Base-by-base conservation (phyloP, 2,113 vertebrate genomes). In the Dolichotis patagonum region DNA sequence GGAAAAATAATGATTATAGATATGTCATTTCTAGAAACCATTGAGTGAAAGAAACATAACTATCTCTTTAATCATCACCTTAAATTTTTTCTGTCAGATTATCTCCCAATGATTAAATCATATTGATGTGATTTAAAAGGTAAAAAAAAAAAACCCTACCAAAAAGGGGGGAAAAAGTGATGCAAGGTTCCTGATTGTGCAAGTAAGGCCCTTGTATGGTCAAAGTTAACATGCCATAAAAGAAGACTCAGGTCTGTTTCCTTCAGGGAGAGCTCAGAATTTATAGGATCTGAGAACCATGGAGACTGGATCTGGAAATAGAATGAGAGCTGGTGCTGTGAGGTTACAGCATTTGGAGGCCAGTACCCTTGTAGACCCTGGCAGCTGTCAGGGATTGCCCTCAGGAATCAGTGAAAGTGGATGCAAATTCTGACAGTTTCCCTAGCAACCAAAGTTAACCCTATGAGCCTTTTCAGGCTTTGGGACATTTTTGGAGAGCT, bases 361-460 rank as follows among this genome's bases (percentile, higher is more conserved):
- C 49, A 65, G 49, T 28, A 24, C 38, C 73, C 16, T 54, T 9
- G 43, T 7, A 30, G 41, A 38, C 19, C 26, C 63, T 85, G 16
- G 4, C 24, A 4, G 75, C 75, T 90, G 82, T 28, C 85, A 73
- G 62, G 46, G 75, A 89, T 84, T 94, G 88, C 96, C n/a, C 90
- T 75, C 14, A 54, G 93, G 38, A 97, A 83, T 92, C 88, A 88
- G 56, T 3, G 52, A 85, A 71, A 90, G 71, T 78, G 9, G 10
- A 60, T 97, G 96, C 77, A 92, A 97, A 97, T 94, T 75, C 46
- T 69, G 78, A 24, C 86, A 78, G 93, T 96, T 94, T 95, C 97
- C 91, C 54, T 88, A 78, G 95, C 89, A 97, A 97, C 93, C 38
- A 22, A 52, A 95, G 78, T 93, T 91, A 88, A 86, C 86, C 86